Evolutionary conservation across 2,113 vertebrate genomes (phyloP).

Genomic region (Cathartes aura): DNA sequence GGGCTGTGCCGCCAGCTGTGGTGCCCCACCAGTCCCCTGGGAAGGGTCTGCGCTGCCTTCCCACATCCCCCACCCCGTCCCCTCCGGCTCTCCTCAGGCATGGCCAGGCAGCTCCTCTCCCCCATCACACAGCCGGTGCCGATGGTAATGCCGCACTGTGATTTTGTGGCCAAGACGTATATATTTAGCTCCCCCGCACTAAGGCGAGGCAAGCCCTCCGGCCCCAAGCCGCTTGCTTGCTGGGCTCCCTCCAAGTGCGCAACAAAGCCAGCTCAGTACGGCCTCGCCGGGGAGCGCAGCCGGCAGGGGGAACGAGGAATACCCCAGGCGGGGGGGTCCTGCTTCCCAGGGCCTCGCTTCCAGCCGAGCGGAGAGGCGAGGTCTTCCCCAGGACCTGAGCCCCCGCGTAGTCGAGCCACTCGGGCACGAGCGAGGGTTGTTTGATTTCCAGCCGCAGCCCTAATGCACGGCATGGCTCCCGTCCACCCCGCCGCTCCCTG

Average conservation of each 20-base stretch:
- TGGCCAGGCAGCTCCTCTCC: not conserved
- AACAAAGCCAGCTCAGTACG: not conserved
- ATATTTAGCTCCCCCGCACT: not conserved
- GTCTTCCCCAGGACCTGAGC: not conserved
- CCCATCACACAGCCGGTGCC: accelerated
- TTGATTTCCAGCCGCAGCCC: not conserved
- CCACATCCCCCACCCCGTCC: not conserved
- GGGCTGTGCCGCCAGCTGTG: accelerated
- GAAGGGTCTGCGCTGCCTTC: not conserved
- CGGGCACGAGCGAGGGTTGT: accelerated
- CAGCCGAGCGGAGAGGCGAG: not conserved
- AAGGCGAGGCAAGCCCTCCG: not conserved
- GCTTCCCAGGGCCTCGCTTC: not conserved
- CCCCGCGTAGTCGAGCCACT: accelerated
- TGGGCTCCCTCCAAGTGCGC: not conserved
- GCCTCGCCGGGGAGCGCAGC: not conserved
- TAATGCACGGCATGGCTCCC: accelerated
- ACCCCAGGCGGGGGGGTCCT: not conserved
- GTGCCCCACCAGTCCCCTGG: accelerated
- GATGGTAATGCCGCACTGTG: not conserved
- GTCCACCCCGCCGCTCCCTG: not conserved
- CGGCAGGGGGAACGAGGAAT: accelerated
- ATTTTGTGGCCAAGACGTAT: not conserved
- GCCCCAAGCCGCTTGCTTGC: not conserved
- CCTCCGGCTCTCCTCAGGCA: not conserved